A percentile compares a stretch with the other conserved stretches of the same genome.
These are phyloP conservation scores for Eretmochelys imbricata DNA, from an alignment of 2,113 vertebrate species.

Conservation along the genomic window DNA sequence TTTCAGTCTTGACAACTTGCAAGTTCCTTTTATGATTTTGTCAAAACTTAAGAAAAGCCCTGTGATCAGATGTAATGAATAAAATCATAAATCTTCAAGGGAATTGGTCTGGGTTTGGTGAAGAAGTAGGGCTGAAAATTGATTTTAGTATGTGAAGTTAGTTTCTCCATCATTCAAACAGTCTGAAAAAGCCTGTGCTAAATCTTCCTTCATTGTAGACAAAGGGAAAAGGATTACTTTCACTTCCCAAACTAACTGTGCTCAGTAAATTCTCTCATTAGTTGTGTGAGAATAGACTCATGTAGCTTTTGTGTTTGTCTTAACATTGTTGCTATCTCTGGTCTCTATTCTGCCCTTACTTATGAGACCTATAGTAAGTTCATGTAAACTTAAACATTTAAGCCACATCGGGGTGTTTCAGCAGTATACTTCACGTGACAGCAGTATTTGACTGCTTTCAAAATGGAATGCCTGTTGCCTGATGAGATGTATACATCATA, in stretches of 20 bases:
- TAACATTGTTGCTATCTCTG: neutral
- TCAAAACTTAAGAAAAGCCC: neutral
- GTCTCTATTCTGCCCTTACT: neutral
- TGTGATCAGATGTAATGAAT: neutral
- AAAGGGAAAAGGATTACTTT: neutral
- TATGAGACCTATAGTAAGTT: rapidly evolving
- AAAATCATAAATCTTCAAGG: neutral
- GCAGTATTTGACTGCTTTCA: rapidly evolving
- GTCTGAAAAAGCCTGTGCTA: neutral
- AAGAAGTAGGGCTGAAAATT: neutral
- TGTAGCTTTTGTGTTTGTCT: neutral
- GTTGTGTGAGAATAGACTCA: neutral
- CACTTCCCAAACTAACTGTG: neutral
- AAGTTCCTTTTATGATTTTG: neutral
- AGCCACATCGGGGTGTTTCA: neutral
- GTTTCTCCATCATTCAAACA: neutral
- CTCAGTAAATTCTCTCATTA: neutral
- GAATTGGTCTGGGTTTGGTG: neutral
- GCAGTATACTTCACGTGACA: neutral
- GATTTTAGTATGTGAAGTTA: neutral
- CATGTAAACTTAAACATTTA: neutral
- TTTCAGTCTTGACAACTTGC: neutral
- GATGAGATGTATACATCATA: neutral
- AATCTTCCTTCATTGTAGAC: neutral
- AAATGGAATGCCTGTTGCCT: neutral